A percentile compares a stretch with the other conserved stretches of the same genome.
Evolutionary conservation across 2,888 invertebrate genomes (phyloP).

Genomic region (Arctia plantaginis): DNA sequence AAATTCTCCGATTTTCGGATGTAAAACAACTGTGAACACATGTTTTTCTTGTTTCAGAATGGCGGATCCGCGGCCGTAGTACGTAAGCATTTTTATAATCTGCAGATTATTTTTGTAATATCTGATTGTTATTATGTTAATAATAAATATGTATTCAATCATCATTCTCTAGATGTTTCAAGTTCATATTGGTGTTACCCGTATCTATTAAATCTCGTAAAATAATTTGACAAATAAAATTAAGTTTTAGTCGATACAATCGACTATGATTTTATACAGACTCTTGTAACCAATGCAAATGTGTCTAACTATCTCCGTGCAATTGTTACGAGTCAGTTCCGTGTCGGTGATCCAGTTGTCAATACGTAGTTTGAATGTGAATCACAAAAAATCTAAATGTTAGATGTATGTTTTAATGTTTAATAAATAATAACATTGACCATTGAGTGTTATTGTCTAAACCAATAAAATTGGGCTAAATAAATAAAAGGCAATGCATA

Average conservation of each 20-base stretch:
- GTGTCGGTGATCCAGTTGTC: background rate
- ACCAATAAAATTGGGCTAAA: background rate
- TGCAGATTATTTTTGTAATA: constrained; percentile 47
- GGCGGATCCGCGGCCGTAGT: constrained; percentile 76
- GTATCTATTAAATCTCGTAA: background rate
- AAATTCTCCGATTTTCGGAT: background rate
- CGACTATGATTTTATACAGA: too few species aligned
- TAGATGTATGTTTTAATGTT: background rate
- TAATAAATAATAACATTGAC: background rate
- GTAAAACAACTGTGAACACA: background rate
- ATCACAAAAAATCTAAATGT: background rate
- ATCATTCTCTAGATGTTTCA: background rate
- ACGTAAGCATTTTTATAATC: constrained; percentile 50
- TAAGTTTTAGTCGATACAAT: background rate
- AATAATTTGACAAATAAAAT: background rate
- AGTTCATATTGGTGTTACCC: background rate
- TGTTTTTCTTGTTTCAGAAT: constrained; percentile 69
- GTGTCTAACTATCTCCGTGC: background rate
- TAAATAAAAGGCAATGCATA: constrained; percentile 52
- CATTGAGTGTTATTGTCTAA: background rate
- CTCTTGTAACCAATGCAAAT: too few species aligned
- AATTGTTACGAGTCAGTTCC: background rate
- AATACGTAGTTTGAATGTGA: background rate
- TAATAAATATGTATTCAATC: constrained; percentile 25
- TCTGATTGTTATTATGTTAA: constrained; percentile 45